Evolutionary conservation across 2,113 vertebrate genomes (phyloP), one percentile per base, ranked within the genome.

Genomic region (Brienomyrus brachyistius): DNA sequence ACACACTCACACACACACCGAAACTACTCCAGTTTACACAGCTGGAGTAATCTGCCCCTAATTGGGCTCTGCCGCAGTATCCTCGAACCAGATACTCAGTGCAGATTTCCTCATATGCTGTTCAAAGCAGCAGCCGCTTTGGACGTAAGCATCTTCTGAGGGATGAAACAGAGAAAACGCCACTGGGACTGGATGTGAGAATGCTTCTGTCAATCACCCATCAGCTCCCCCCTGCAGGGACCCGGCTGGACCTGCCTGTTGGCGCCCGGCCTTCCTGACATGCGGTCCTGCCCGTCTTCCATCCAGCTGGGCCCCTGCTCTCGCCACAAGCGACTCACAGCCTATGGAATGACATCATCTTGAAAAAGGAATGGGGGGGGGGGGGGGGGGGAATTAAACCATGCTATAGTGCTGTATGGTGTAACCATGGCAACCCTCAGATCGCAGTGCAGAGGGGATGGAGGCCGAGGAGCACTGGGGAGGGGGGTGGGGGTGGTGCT

Each of bases 401-500:
- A 91, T 91, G 89, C 91, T 92, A 91, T 92, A 90, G 92, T 88
- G 92, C 92, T 91, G 82, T 93, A 93, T 93, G 90, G 89, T 52
- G 94, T 95, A 94, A 88, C 92, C 92, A 94, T 95, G 52, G 93
- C 90, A 95, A 95, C 94, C 93, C 91, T 91, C 62, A 86, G 48
- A 23, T 92, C 91, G 92, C 91, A 92, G 86, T 92, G 90, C 88
- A 86, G 86, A 88, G 88, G 90, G 66, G 45, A 27, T 1, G 50
- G 92, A 90, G 91, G 90, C 91, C 56, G 91, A 92, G 91, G 84
- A 91, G 82, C 91, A 91, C 86, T 92, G 89, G 89, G 91, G 47
- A 27, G 70, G 27, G 31, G 70, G 31, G 27, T 4, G 31, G 56
- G 70, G 35, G 15, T 19, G 17, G 74, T 40, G 47, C 83, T 27